phyloP scores from a whole-genome alignment of 2,888 invertebrate genomes.

The Drepanosiphum platanoidis region DNA sequence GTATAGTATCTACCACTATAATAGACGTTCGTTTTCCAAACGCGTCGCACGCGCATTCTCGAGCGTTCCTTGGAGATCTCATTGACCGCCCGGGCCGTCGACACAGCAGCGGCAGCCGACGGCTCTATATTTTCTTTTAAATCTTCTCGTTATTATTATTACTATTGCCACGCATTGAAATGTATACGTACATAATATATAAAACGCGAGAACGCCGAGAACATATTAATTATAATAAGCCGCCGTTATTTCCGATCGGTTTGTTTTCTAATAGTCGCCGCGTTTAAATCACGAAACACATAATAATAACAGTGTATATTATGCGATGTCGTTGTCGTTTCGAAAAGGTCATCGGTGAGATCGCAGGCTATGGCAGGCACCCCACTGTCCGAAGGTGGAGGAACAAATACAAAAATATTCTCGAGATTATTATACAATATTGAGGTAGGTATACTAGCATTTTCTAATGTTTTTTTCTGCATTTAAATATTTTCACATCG shows the following conservation, averaged over 20 bases:
- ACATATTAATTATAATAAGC: too few relatives aligned
- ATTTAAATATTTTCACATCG: too few relatives aligned
- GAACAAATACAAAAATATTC: neutral
- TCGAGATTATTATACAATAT: neutral
- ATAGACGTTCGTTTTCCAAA: neutral
- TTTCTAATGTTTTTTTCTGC: too few relatives aligned
- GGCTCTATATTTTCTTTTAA: constrained; percentile 31
- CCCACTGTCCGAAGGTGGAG: neutral
- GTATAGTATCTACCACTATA: neutral
- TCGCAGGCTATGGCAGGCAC: too few relatives aligned
- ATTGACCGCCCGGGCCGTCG: constrained; percentile 8
- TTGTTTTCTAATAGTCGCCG: constrained; percentile 1
- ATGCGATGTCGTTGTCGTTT: neutral
- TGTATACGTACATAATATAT: neutral
- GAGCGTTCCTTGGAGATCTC: constrained; percentile 4
- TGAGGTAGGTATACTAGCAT: too few relatives aligned
- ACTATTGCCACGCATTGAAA: neutral
- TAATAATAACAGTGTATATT: neutral
- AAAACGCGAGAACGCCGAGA: neutral
- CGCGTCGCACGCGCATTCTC: neutral
- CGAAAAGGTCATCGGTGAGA: neutral
- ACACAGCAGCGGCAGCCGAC: neutral
- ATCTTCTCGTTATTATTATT: too few relatives aligned
- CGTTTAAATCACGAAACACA: neutral
- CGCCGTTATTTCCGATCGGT: constrained; percentile 18